Base-by-base conservation (phyloP, 2,797 vertebrate genomes). In the Enoplosus armatus region DNA sequence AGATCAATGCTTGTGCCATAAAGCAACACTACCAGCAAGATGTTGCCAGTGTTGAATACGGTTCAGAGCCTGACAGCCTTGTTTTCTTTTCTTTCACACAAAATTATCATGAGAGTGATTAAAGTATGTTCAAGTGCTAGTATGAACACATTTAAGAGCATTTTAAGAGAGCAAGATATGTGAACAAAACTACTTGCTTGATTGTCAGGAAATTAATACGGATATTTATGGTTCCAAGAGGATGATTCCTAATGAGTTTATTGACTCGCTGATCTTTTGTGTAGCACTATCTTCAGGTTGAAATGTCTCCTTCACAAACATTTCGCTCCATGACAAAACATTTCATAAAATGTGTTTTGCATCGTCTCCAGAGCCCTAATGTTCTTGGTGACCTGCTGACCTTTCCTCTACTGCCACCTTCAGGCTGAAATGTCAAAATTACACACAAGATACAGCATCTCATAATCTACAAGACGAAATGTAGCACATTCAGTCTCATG, bases 401-500 rank as follows among this genome's bases (percentile, higher is more conserved):
- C 22, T 72, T 75, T 51, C 33, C 27, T 65, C 47, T 33, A 5
- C 2, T 55, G 24, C 24, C 50, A 27, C 9, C 22, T 24, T 68
- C 5, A 55, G 18, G 27, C 11, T 1, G 11, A 58, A 56, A 59
- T 12, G 18, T 50, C 37, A 41, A 51, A 50, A 11, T 12, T 59
- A 1, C 58, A 56, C 60, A 50, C 16, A 12, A 22, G 3, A 45
- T 29, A n/a, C 35, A 18, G 10, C 22, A 26, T 55, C 26, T 9
- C 24, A 54, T 51, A 4, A 60, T 33, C 63, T 47, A 63, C 59
- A 45, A 54, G 24, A 70, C 37, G 14, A 45, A 56, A 2, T 70
- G 69, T 4, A 41, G 53, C 50, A 33, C 62, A 56, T 65, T 53
- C 15, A 41, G 58, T 20, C 8, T 51, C n/a, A 35, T 60, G 59